Evolutionary conservation across 2,113 vertebrate genomes (phyloP), one percentile per base, ranked within the genome.

Genomic region (Montifringilla adamsi): DNA sequence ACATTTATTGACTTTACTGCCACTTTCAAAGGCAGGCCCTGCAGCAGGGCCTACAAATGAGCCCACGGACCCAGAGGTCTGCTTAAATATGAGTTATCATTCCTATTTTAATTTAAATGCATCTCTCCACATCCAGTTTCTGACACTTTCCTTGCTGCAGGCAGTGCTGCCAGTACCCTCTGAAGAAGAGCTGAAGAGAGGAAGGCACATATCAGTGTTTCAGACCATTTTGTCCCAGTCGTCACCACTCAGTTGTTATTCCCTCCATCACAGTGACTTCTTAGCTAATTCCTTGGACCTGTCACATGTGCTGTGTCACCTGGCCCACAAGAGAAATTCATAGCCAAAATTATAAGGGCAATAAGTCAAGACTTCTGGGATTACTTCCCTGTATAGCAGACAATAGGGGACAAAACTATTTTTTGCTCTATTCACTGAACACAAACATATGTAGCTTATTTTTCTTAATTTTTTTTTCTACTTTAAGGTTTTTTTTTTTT

Each of bases 41-140:
- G 49, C 17, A 72, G 50, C 18, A 18, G 8, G 41, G 18, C n/a
- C 27, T n/a, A 8, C 24, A 60, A 22, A 43, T 1, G 8, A 49
- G 14, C 22, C 33, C 14, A 0, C 12, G 47, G 24, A 33, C 13
- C 16, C 30, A 20, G 41, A 35, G 12, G 6, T 49, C 15, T 30
- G 18, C 21, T 64, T 28, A 14, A 27, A 17, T 16, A 7, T 0
- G 0, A 24, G 5, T 19, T 59, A 39, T 26, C 35, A 37, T 26
- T 35, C 24, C 9, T 15, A 2, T 47, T 22, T 52, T 22, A n/a
- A 11, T 63, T 83, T 43, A 63, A 88, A 72, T 24, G 4, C 18
- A 21, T 4, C 13, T 20, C 33, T 49, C 64, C 37, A 50, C 33
- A 62, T 13, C 19, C 59, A 33, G 7, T 53, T 77, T 55, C 50